A percentile compares a stretch with the other conserved stretches of the same genome.
phyloP scores from a whole-genome alignment of 2,888 invertebrate species.

The Epicampocera succincta region DNA sequence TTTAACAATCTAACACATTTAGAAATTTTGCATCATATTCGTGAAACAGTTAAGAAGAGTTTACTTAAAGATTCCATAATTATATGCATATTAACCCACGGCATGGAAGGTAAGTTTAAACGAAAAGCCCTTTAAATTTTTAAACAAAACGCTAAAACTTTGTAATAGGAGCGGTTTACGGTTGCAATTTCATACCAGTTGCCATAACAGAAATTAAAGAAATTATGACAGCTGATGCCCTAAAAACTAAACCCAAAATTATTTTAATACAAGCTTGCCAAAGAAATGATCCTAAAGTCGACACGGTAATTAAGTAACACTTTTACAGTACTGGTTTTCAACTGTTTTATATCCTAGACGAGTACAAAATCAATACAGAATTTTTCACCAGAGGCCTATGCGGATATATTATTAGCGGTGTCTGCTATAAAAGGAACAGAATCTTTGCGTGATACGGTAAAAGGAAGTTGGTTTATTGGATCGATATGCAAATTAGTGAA shows the following conservation, averaged over 20 bases:
- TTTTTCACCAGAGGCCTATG: conserved; percentile 66
- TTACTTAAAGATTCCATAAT: conserved; percentile 77
- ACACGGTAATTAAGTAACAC: conserved; percentile 32
- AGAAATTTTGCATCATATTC: conserved; percentile 73
- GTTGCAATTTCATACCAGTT: conserved; percentile 82
- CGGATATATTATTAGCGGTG: conserved; percentile 78
- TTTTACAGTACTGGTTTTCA: not conserved
- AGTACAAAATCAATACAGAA: conserved; percentile 37
- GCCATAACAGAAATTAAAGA: conserved; percentile 81
- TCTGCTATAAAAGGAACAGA: conserved; percentile 79
- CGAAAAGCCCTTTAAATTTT: not conserved
- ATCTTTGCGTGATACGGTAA: conserved; percentile 76
- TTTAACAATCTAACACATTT: conserved; percentile 75
- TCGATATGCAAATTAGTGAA: conserved; percentile 74
- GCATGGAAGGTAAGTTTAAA: conserved; percentile 73
- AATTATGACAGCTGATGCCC: conserved; percentile 80
- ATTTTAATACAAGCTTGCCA: conserved; percentile 85
- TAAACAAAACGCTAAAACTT: not conserved
- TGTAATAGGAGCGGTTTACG: conserved; percentile 82
- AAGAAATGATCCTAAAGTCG: conserved; percentile 75
- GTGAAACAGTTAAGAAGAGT: conserved; percentile 74
- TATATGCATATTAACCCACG: conserved; percentile 80
- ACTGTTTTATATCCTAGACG: conserved; percentile 23
- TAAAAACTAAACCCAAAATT: conserved; percentile 83
- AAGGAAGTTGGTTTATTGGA: conserved; percentile 81